Conservation (phyloP, 2,113 vertebrate species). For the Brienomyrus brachyistius region DNA sequence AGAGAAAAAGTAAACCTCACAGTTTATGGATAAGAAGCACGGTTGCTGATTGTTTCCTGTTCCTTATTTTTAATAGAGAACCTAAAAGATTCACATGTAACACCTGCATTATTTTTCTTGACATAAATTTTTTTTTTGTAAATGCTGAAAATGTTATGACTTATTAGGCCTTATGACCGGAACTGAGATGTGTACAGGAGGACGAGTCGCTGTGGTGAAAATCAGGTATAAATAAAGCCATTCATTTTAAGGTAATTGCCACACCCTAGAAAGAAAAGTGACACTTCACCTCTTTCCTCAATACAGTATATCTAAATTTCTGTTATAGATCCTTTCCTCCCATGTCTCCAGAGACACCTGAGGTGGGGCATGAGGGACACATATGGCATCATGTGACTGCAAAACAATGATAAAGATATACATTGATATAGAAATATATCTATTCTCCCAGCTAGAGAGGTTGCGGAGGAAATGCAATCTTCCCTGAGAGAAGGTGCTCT, state of each 20-base stretch:
- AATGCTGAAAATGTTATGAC: background rate
- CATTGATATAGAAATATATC: background rate
- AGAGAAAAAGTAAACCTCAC: background rate
- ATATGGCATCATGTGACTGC: background rate
- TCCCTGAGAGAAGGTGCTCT: background rate
- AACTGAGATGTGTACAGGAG: background rate
- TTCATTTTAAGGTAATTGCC: background rate
- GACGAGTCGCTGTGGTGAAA: background rate
- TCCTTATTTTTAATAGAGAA: background rate
- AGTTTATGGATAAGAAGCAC: background rate
- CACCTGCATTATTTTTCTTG: background rate
- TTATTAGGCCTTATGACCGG: background rate
- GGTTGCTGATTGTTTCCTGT: background rate
- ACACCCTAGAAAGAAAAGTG: background rate
- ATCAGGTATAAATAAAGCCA: background rate
- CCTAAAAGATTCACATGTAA: background rate
- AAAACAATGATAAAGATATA: conserved; percentile 12
- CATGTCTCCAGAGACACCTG: background rate
- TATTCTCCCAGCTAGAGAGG: background rate
- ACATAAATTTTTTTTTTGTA: too few species aligned
- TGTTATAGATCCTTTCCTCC: background rate
- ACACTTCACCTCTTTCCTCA: background rate
- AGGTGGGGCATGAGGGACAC: background rate
- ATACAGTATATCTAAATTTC: background rate
- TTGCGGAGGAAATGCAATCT: background rate